Base-by-base conservation (phyloP, 2,888 invertebrate genomes). In the Chrysolina haemoptera region DNA sequence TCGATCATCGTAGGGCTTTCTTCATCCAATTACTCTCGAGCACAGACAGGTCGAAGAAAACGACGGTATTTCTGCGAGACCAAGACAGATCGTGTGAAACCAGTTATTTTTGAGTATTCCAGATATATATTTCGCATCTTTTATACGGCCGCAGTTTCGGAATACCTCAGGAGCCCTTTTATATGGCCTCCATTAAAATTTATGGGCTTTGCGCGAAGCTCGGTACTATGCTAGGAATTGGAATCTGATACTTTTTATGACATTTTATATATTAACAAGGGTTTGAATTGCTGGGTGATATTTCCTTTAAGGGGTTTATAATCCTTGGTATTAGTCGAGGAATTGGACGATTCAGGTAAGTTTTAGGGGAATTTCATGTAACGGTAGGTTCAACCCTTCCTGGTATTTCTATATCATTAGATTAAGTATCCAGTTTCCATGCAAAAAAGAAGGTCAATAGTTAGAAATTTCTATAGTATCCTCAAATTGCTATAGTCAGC, bases 41-140 rank as follows among this genome's bases (percentile, higher is more conserved):
- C 55, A 59, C 62, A 63, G 68, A 70, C 74, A 74, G 71, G 73
- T 69, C 62, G 73, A 73, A 69, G 66, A 69, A 65, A 73, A 64
- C 71, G 67, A 53, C 66, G 20, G 74, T 67, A 35, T 69, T 73
- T 50, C 62, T 48, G 27, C 22, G 53, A 53, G 10, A 2, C 27
- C 18, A 55, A 76, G 73, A 76, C 76, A 71, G 73, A 76, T 76
- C 73, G 76, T 71, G 76, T 70, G 74, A 74, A 76, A 76, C 76
- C 76, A 74, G 76, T 76, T 74, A 72, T 76, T 74, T 71, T 71
- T 35, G 59, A 59, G 27, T 59, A 59, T 59, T 14, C 16, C n/a
- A 59, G 59, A 59, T 59, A 4, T 20, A 50, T 50, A 22, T 66
- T 66, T 48, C 11, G 66, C 48, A 48, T 48, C 48, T 50, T 66